These are phyloP conservation scores for Lycaena phlaeas DNA, from an alignment of 2,888 invertebrate genomes.

Conservation along the genomic window DNA sequence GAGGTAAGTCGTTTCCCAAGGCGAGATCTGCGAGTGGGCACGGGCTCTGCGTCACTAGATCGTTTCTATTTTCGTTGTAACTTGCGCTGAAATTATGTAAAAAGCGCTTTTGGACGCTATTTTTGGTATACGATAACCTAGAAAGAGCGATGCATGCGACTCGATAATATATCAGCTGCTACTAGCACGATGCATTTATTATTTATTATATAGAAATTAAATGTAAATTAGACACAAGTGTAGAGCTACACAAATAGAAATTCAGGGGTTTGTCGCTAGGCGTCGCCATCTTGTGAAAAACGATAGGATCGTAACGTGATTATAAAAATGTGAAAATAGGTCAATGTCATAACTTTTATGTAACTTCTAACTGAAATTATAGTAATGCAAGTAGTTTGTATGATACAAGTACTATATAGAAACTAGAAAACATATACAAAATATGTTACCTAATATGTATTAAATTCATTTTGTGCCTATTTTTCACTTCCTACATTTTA, in stretches of 20 bases:
- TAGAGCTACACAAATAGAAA: slow-evolving; percentile 71
- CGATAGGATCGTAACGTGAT: slow-evolving; percentile 65
- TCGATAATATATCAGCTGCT: background rate
- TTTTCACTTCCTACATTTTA: no score
- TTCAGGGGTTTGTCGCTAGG: slow-evolving; percentile 67
- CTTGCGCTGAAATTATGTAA: slow-evolving; percentile 74
- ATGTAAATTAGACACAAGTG: slow-evolving; percentile 7
- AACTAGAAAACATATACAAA: no score
- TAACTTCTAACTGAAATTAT: slow-evolving; percentile 15
- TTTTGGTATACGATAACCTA: slow-evolving; percentile 60
- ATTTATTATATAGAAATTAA: background rate
- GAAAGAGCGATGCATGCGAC: slow-evolving; percentile 21
- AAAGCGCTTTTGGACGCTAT: slow-evolving; percentile 69
- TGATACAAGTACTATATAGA: background rate
- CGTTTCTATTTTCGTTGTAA: slow-evolving; percentile 66
- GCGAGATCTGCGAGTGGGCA: slow-evolving; percentile 23
- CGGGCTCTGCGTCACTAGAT: slow-evolving; percentile 59
- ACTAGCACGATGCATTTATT: background rate
- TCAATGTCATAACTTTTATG: slow-evolving; percentile 29
- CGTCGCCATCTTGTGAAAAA: slow-evolving; percentile 74
- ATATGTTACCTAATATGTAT: no score
- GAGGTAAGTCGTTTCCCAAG: slow-evolving; percentile 50
- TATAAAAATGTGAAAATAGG: slow-evolving; percentile 57
- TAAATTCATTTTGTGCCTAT: no score
- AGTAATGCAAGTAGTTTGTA: background rate